Base-by-base conservation (phyloP, 1,140 invertebrate species). In the Stenopsyche tienmushanensis region DNA sequence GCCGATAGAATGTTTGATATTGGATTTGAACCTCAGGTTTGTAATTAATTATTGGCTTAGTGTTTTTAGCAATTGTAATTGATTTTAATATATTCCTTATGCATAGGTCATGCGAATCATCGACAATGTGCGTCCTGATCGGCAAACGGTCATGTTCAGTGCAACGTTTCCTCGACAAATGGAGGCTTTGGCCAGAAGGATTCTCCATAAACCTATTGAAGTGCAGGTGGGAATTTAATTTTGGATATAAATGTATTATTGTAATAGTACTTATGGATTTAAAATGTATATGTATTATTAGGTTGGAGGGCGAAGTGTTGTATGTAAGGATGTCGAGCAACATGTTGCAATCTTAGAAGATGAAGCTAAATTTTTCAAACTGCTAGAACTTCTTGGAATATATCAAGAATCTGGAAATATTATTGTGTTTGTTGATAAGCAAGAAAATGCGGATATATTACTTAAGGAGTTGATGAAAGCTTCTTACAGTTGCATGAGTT, bases 1-100 rank as follows among this genome's bases (percentile, higher is more conserved):
- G 98, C 98, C 1, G 98, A 99, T 79, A 82, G 98, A 29, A 99
- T 99, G 97, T 99, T 99, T 75, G 98, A 99, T 75, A 98, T 99
- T 96, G 97, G 97, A 15, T 99, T 99, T 79, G 97, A 99, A 80
- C 97, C 97, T 3, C 97, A 99, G 82, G 92, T 93, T 47, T 17
- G 18, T 47, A 5, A 17, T 47, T n/a, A 39, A 39, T 8, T 39
- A 39, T 42, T 42, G 41, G 18, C n/a, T 42, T 42, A n/a, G 7
- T 15, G n/a, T 42, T 42, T 1, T 15, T 42, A 15, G n/a, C 7
- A 7, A 39, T 39, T 8, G 34, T 59, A n/a, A 20, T 26, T 59
- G 34, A 57, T 55, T 23, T 65, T 44, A 3, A 24, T 24, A 50
- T 71, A 41, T 60, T 66, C 24, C 50, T n/a, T 53, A 13, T 47